These are phyloP conservation scores for Abrostola triplasia DNA, from an alignment of 2,888 invertebrate species.

Conservation along the genomic window DNA sequence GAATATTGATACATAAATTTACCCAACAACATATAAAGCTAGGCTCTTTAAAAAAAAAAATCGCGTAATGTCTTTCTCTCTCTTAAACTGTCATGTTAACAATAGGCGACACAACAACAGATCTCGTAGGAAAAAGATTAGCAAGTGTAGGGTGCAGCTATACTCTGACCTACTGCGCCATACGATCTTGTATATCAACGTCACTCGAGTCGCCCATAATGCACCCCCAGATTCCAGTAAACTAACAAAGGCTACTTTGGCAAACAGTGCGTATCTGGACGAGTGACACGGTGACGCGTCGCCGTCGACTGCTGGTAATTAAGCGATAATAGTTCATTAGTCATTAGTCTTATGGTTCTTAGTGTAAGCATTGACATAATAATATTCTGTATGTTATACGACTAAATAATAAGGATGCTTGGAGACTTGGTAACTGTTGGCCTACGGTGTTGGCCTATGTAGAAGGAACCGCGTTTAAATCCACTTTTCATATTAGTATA, in stretches of 20 bases:
- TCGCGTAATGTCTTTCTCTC: too few relatives aligned
- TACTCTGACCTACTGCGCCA: too few relatives aligned
- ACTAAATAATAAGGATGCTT: constrained; percentile 45
- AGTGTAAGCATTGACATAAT: constrained; percentile 44
- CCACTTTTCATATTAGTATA: too few relatives aligned
- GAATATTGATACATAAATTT: constrained; percentile 3
- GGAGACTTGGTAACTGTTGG: neutral
- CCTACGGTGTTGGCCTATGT: constrained; percentile 22
- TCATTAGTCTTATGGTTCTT: constrained; percentile 60
- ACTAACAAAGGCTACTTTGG: neutral
- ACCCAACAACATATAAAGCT: neutral
- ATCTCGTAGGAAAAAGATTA: too few relatives aligned
- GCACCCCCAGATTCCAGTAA: neutral
- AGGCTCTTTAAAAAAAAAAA: too few relatives aligned
- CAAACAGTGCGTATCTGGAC: constrained; percentile 47
- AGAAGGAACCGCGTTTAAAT: neutral
- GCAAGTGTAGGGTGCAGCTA: too few relatives aligned
- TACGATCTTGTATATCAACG: too few relatives aligned
- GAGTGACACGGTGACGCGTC: constrained; percentile 48
- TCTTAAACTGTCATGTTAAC: too few relatives aligned
- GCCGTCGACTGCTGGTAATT: constrained; percentile 68
- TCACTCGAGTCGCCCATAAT: too few relatives aligned
- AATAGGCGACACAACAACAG: too few relatives aligned
- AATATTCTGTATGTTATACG: constrained; percentile 27
- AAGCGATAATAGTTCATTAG: constrained; percentile 70